Evolutionary conservation across 1,140 invertebrate genomes (phyloP).

Genomic region (Psilanteris sp.): DNA sequence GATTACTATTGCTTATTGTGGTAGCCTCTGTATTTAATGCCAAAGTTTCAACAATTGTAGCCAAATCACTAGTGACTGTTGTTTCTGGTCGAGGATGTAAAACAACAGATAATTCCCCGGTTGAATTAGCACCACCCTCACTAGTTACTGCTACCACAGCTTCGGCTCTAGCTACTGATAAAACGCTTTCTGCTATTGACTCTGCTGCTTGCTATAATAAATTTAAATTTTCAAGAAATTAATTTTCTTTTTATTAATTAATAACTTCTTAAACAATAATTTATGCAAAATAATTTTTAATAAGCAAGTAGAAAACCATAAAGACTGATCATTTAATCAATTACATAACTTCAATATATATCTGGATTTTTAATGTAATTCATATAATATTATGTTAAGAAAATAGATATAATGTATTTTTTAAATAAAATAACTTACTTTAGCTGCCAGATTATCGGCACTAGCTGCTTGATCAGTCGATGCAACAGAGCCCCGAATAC

Average conservation of each 20-base stretch:
- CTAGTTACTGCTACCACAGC: constrained; percentile 84
- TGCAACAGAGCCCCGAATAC: constrained; percentile 85
- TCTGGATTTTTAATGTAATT: too few relatives aligned
- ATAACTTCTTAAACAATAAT: too few relatives aligned
- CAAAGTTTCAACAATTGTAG: constrained; percentile 90
- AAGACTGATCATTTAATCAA: too few relatives aligned
- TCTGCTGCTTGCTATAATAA: constrained; percentile 88
- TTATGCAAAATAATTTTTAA: too few relatives aligned
- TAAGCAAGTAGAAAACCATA: too few relatives aligned
- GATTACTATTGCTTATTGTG: constrained; percentile 76
- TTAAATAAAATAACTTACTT: constrained; percentile 76
- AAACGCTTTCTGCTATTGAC: constrained; percentile 92
- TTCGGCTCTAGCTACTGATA: constrained; percentile 90
- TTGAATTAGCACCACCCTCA: constrained; percentile 80
- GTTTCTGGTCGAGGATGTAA: constrained; percentile 82
- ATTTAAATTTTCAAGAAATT: too few relatives aligned
- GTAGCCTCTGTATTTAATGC: constrained; percentile 82
- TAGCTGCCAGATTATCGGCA: constrained; percentile 92
- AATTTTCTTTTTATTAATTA: too few relatives aligned
- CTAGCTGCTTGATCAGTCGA: constrained; percentile 95
- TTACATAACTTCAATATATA: too few relatives aligned
- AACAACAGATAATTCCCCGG: constrained; percentile 81
- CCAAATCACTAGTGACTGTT: constrained; percentile 85
- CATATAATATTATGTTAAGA: too few relatives aligned
- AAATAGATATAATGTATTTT: too few relatives aligned